A percentile compares a stretch with the other conserved stretches of the same genome.
phyloP scores from a whole-genome alignment of 2,888 invertebrate species.

The Pseudococcus viburni region DNA sequence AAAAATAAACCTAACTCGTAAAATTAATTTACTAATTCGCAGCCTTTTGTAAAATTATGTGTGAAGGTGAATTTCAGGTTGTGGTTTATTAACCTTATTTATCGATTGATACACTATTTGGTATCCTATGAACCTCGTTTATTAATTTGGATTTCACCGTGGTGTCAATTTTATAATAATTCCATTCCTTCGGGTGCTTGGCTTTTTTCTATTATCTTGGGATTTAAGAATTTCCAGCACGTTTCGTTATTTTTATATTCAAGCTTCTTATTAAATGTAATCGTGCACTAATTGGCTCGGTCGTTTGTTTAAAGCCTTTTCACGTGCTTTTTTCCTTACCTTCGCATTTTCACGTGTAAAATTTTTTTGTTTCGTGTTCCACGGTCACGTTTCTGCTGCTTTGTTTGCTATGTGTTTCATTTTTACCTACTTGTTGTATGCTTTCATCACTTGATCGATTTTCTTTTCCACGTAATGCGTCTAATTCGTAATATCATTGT shows the following conservation, averaged over 20 bases:
- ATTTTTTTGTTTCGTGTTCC: slow-evolving; percentile 17
- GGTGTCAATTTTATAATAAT: neutral
- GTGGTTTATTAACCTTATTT: neutral
- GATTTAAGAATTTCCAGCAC: neutral
- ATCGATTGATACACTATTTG: neutral
- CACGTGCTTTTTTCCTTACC: neutral
- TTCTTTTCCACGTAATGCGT: slow-evolving; percentile 10
- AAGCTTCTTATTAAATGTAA: slow-evolving; percentile 11
- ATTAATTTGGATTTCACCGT: neutral
- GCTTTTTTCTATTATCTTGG: neutral
- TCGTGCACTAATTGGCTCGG: slow-evolving; percentile 21
- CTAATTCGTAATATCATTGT: slow-evolving; percentile 22
- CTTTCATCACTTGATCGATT: slow-evolving; percentile 46
- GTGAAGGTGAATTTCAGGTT: neutral
- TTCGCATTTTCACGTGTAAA: neutral
- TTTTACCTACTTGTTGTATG: slow-evolving; percentile 9
- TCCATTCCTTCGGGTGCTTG: neutral
- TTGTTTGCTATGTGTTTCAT: neutral
- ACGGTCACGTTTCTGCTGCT: slow-evolving; percentile 2
- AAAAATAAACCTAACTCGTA: neutral
- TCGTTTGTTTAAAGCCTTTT: slow-evolving; percentile 36
- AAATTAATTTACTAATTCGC: neutral
- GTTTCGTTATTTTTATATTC: slow-evolving; percentile 5
- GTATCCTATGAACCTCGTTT: neutral
- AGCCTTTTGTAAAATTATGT: neutral